A percentile compares a stretch with the other conserved stretches of the same genome.
Conservation (phyloP, 2,888 invertebrate species). For the Lycophotia porphyrea region DNA sequence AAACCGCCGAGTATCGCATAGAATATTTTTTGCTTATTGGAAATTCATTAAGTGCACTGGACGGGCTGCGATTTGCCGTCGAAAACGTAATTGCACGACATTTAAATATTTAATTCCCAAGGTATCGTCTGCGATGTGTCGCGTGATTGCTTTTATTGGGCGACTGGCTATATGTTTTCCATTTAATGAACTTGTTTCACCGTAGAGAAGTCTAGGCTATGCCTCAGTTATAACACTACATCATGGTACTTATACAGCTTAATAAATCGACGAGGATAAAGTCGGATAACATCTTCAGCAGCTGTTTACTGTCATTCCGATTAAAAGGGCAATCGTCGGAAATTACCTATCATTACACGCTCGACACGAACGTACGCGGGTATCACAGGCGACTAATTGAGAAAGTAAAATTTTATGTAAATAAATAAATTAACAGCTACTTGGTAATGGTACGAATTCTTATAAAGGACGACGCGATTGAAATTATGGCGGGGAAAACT, state of each 20-base stretch:
- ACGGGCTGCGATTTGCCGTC: slow-evolving; percentile 81
- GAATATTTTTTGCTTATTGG: slow-evolving; percentile 78
- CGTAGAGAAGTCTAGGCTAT: slow-evolving; percentile 65
- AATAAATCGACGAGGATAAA: slow-evolving; percentile 73
- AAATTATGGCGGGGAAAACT: slow-evolving; percentile 46
- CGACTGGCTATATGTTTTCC: slow-evolving; percentile 69
- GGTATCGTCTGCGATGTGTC: slow-evolving; percentile 76
- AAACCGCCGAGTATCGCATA: slow-evolving; percentile 12
- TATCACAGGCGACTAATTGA: slow-evolving; percentile 66
- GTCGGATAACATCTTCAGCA: slow-evolving; percentile 72
- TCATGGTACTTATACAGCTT: slow-evolving; percentile 67
- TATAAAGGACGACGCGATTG: slow-evolving; percentile 50
- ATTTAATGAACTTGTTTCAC: slow-evolving; percentile 80
- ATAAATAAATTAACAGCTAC: slow-evolving; percentile 64
- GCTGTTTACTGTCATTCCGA: slow-evolving; percentile 71
- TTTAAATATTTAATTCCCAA: slow-evolving; percentile 83
- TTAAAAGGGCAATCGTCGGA: slow-evolving; percentile 68
- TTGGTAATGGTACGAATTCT: slow-evolving; percentile 59
- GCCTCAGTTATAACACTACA: slow-evolving; percentile 66
- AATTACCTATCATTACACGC: slow-evolving; percentile 69
- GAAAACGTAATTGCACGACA: slow-evolving; percentile 81
- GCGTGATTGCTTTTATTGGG: slow-evolving; percentile 78
- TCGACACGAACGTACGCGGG: slow-evolving; percentile 55
- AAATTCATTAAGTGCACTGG: slow-evolving; percentile 79
- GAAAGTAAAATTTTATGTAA: slow-evolving; percentile 69